A percentile compares a stretch with the other conserved stretches of the same genome.
Conservation (phyloP, 1,140 invertebrate species). For the Zaprionus kolodkinae region DNA sequence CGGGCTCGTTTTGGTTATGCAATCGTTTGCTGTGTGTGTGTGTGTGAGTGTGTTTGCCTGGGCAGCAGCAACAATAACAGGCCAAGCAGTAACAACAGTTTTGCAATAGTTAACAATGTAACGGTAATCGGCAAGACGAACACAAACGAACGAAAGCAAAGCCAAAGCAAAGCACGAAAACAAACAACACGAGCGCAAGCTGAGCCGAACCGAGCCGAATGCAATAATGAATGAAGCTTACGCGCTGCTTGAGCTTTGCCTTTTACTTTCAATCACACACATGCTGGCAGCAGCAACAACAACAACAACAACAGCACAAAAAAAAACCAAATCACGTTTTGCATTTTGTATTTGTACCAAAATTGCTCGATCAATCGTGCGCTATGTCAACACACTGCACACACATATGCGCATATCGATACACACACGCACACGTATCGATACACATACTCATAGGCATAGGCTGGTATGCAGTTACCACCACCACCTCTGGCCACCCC, state of each 20-base stretch:
- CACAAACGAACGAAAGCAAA: conserved; percentile 12
- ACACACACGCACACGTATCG: neutral
- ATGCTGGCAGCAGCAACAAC: conserved; percentile 41
- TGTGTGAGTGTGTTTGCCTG: conserved; percentile 11
- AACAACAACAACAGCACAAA: conserved; percentile 14
- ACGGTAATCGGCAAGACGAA: conserved; percentile 64
- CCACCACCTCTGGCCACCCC: neutral
- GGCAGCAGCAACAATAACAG: conserved; percentile 24
- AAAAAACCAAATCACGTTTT: conserved; percentile 59
- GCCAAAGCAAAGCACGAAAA: conserved; percentile 20
- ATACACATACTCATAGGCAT: conserved; percentile 6
- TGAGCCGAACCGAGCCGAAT: conserved; percentile 28
- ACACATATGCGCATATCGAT: conserved; percentile 15
- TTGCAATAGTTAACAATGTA: conserved; percentile 81
- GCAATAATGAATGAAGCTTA: conserved; percentile 80
- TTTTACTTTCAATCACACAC: conserved; percentile 81
- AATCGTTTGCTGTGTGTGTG: conserved; percentile 35
- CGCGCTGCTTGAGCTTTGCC: conserved; percentile 71
- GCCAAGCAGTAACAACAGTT: conserved; percentile 51
- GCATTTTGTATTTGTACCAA: conserved; percentile 50
- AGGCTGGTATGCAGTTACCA: conserved; percentile 12
- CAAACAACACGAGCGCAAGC: neutral
- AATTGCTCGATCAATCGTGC: conserved; percentile 42
- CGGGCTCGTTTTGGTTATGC: conserved; percentile 44
- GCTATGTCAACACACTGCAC: conserved; percentile 39